A percentile compares a stretch with the other conserved stretches of the same genome.
Conservation (phyloP, 2,797 vertebrate genomes). For the Chromis chromis region DNA sequence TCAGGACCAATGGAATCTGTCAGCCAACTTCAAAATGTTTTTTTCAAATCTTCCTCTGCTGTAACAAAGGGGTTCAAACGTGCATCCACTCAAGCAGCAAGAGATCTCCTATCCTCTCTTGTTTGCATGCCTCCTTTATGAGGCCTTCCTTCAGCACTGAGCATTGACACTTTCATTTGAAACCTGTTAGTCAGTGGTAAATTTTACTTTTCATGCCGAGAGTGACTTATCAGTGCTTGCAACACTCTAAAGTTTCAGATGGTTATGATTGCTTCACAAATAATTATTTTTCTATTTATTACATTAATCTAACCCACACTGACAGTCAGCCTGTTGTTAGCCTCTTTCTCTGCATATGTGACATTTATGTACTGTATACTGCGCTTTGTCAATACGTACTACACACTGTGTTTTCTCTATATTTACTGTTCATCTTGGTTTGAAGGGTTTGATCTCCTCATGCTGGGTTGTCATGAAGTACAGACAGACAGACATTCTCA, state of each 20-base stretch:
- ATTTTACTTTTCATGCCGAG: not conserved
- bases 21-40: slow-evolving; percentile 80
- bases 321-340: not conserved
- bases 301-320: not conserved
- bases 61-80: slow-evolving; percentile 76
- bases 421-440: slow-evolving; percentile 63
- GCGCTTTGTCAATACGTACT: not conserved
- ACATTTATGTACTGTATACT: not conserved
- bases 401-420: not conserved
- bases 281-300: not conserved
- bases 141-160: slow-evolving; percentile 24
- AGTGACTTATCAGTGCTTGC: not conserved
- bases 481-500: slow-evolving; percentile 85
- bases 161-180: slow-evolving; percentile 15
- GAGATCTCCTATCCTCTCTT: slow-evolving; percentile 44
- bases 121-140: slow-evolving; percentile 46
- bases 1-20: slow-evolving; percentile 81
- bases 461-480: slow-evolving; percentile 81
- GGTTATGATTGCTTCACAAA: not conserved
- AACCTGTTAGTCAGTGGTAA: slow-evolving; percentile 30
- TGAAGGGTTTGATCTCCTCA: slow-evolving; percentile 70
- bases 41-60: slow-evolving; percentile 54
- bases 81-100: slow-evolving; percentile 70
- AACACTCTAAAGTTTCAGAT: not conserved
- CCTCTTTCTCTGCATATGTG: not conserved